phyloP scores from a whole-genome alignment of 2,113 vertebrate genomes.

The Aegotheles bennettii region DNA sequence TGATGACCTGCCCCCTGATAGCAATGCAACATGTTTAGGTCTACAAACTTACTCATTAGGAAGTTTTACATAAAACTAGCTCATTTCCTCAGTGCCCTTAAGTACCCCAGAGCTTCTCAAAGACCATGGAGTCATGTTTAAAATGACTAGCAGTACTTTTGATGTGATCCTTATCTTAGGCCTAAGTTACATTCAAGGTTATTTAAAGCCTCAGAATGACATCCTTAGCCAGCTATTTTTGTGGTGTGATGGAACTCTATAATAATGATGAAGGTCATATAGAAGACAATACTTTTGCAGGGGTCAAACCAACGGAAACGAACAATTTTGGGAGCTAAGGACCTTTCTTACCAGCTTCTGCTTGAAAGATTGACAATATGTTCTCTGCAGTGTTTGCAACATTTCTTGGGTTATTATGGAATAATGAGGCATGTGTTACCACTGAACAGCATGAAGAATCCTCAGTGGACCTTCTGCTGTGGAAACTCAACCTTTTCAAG shows the following conservation, averaged over 20 bases:
- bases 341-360: neutral
- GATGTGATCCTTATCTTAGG: neutral
- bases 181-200: neutral
- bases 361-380: neutral
- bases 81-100: neutral
- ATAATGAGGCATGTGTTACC: neutral
- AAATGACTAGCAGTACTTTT: neutral
- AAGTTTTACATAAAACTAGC: neutral
- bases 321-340: neutral
- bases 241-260: neutral
- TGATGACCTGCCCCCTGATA: neutral
- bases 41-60: neutral
- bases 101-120: neutral
- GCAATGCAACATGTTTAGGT: accelerated
- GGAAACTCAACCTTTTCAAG: neutral
- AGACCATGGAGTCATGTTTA: neutral
- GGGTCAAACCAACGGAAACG: neutral
- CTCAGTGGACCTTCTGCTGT: neutral
- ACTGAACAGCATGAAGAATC: neutral
- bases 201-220: neutral
- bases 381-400: neutral
- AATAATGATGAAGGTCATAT: neutral
- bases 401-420: neutral
- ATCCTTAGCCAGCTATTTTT: neutral
- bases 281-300: neutral